These are phyloP conservation scores for Sarcophaga caerulescens DNA, from an alignment of 2,888 invertebrate species.

Conservation along the genomic window DNA sequence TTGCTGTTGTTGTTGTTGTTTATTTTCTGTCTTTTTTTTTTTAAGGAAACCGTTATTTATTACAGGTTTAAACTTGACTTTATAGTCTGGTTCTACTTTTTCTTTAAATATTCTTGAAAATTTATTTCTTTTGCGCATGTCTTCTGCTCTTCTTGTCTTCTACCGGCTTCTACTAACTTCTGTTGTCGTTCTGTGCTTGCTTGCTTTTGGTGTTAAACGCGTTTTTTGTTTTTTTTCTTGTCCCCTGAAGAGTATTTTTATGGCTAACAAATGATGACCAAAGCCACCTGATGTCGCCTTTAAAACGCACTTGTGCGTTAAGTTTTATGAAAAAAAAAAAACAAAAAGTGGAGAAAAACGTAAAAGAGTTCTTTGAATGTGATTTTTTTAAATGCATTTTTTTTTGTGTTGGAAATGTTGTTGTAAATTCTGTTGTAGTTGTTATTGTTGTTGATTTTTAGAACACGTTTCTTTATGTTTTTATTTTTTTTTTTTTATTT, in stretches of 20 bases:
- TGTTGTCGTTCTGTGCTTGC: not conserved
- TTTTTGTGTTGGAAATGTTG: not conserved
- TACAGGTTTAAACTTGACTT: constrained; percentile 56
- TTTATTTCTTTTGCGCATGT: too few species aligned
- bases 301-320: constrained; percentile 63
- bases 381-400: not conserved
- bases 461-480: not conserved
- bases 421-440: not conserved
- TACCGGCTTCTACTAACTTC: too few species aligned
- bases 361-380: not conserved
- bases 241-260: constrained; percentile 33
- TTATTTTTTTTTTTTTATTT: not conserved
- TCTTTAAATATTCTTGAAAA: too few species aligned
- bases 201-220: not conserved
- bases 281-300: constrained; percentile 62
- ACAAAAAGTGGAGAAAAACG: not conserved
- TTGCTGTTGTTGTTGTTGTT: not conserved
- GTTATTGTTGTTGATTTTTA: not conserved
- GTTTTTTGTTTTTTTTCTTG: not conserved
- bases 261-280: constrained; percentile 38
- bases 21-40: constrained; percentile 13
- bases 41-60: constrained; percentile 50
- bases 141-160: not conserved
- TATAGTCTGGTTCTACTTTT: not conserved
- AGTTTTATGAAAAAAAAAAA: not conserved